Evolutionary conservation across 2,797 vertebrate species (phyloP), one percentile per base, ranked within the genome.

Genomic region (Bradypodion ventrale): DNA sequence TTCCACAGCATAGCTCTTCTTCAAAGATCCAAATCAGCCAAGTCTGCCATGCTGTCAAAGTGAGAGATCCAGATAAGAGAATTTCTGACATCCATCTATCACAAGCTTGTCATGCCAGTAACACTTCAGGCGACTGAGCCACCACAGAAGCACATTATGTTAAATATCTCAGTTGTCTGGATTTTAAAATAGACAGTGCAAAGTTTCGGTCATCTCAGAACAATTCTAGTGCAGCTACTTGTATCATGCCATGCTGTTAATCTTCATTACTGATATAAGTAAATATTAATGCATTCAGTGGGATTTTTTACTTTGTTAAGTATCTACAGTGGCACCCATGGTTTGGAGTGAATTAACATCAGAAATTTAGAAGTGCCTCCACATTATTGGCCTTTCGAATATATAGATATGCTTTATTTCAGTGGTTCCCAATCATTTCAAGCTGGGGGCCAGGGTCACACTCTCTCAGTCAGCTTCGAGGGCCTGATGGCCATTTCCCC

Each of bases 11-110:
- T 92, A 91, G 90, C 90, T 93, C 86, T 0, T 80, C 93, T 94
- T 93, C 92, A 93, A 94, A 93, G 92, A 90, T 90, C 90, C 59
- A 92, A 91, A 94, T 92, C 90, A 94, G 92, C 88, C 91, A 92
- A 93, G 88, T 93, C 91, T 94, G 92, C 93, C 90, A 87, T 90
- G 90, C 87, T 94, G 92, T 93, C 92, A 93, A n/a, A 92, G 83
- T 91, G 93, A 91, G 88, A 93, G 92, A 93, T 92, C 92, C 92
- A 92, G 90, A 92, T 93, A 94, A 94, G 91, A 91, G 90, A 87
- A 89, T 93, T 93, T 93, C 92, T 94, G 94, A 93, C 93, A 94
- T 92, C 92, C 92, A 92, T 93, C 93, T 94, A 93, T 94, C 93
- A 94, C 89, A 93, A 93, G 89, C 91, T 88, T 91, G 87, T 94